Evolutionary conservation across 2,797 vertebrate genomes (phyloP), one percentile per base, ranked within the genome.

Genomic region (Muscicapa comitata): DNA sequence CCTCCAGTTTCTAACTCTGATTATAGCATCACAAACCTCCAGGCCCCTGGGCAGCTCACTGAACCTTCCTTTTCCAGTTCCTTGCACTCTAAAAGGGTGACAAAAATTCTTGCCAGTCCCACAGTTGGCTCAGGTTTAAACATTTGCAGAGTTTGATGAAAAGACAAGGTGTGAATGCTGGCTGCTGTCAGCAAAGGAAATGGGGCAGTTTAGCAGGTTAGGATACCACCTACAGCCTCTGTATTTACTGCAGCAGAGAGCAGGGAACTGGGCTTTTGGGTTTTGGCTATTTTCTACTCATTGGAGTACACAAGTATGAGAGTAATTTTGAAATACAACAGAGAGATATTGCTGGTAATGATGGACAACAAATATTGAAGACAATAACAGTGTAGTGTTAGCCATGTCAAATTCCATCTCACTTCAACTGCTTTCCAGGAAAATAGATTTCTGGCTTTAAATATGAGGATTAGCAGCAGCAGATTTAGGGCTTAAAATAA

Each of bases 401-500:
- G 40, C 24, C 73, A 91, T 3, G 20, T 93, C 66, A 86, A 76
- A 91, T 90, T 94, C 55, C 66, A 79, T 62, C 73, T 62, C 0
- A 0, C 42, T 91, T 94, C 70, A 86, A 38, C 53, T 93, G 62
- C 85, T 94, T 93, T 96, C 76, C 65, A 72, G 93, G 94, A 95
- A 96, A 97, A 90, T 75, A 84, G 76, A 88, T 96, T 95, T 96
- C 88, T 94, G 92, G 65, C 79, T 95, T 93, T 93, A 95, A 95
- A 94, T 86, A 88, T 71, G 71, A 92, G 95, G 96, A 96, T 97
- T 97, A 96, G 90, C 90, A 96, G 87, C 86, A 96, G 92, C 70
- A 95, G 93, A 96, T 97, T 97, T 96, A 93, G 65, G 51, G 94
- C 93, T 97, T 96, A 96, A 94, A 96, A 95, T 86, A 85, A 93